These are phyloP conservation scores for Himalopsyche tibetana DNA, from an alignment of 2,888 invertebrate species.

Conservation along the genomic window DNA sequence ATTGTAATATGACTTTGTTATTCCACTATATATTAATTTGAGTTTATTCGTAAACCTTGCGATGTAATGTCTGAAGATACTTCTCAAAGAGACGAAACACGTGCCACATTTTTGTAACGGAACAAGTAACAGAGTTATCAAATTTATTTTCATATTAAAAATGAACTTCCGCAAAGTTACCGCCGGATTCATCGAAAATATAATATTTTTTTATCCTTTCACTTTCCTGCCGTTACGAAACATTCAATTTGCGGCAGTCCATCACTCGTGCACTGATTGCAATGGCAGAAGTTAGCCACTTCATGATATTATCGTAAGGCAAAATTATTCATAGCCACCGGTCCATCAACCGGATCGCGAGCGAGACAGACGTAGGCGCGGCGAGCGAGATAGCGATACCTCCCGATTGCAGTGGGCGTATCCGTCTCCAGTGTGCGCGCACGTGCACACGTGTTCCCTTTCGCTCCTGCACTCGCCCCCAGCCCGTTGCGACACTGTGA, in stretches of 20 bases:
- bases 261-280: neutral
- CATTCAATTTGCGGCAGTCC: constrained; percentile 22
- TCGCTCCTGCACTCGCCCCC: constrained; percentile 8
- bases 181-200: too few species aligned
- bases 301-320: neutral
- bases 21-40: too few species aligned
- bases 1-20: too few species aligned
- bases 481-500: neutral
- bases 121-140: too few species aligned
- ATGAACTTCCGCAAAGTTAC: too few species aligned
- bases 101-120: too few species aligned
- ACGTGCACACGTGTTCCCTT: constrained; percentile 34
- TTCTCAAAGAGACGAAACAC: too few species aligned
- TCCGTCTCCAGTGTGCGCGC: constrained; percentile 13
- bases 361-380: neutral
- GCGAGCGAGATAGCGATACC: neutral
- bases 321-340: constrained; percentile 38
- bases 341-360: constrained; percentile 43
- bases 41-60: too few species aligned
- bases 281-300: constrained; percentile 22
- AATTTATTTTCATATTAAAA: too few species aligned
- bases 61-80: too few species aligned
- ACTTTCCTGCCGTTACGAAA: constrained; percentile 13
- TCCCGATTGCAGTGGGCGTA: constrained; percentile 35
- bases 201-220: neutral